phyloP scores from a whole-genome alignment of 2,113 vertebrate genomes.

The Poeciliopsis occidentalis region DNA sequence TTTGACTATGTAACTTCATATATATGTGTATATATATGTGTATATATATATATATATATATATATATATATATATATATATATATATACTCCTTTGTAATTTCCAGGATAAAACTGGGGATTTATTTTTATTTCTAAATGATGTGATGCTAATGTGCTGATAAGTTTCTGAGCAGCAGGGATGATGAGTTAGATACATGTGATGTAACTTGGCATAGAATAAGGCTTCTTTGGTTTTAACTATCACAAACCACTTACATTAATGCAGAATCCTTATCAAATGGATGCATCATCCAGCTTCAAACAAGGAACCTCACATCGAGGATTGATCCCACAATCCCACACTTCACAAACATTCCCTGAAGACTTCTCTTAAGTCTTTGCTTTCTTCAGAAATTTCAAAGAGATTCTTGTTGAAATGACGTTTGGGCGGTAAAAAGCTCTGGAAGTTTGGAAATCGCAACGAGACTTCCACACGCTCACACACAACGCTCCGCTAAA shows the following conservation, averaged over 20 bases:
- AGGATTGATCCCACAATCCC: conserved; percentile 14
- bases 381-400: conserved; percentile 49
- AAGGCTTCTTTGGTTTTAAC: neutral
- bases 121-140: neutral
- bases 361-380: conserved; percentile 50
- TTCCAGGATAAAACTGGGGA: no score
- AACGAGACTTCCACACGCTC: conserved; percentile 40
- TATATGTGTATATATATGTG: no score
- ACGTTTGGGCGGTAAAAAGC: conserved; percentile 53
- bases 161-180: neutral
- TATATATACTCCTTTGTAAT: no score
- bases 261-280: neutral
- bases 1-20: no score
- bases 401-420: conserved; percentile 54
- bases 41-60: no score
- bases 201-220: neutral
- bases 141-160: neutral
- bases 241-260: neutral
- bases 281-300: neutral
- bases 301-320: conserved; percentile 13
- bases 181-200: neutral
- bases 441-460: conserved; percentile 54
- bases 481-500: neutral
- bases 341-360: conserved; percentile 43
- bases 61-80: no score